Percentiles rank a stretch among this genome's conserved stretches.
phyloP scores from a whole-genome alignment of 2,113 vertebrate species.

The Zootoca vivipara region DNA sequence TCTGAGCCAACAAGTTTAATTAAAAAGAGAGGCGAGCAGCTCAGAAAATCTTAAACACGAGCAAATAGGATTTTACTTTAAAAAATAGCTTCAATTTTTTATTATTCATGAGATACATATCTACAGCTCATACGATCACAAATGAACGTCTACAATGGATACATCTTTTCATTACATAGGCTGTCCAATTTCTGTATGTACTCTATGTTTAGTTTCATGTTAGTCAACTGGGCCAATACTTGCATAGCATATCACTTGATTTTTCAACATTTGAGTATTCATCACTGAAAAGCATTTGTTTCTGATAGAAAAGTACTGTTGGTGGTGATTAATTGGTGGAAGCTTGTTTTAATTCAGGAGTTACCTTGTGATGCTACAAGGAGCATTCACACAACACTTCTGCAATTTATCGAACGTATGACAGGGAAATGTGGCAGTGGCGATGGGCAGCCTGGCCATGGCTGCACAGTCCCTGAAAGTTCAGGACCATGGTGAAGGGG shows the following conservation, averaged over 20 bases:
- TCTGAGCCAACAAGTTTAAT: constrained; percentile 14
- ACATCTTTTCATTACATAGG: not conserved
- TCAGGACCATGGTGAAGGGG: no score
- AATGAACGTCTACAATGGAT: not conserved
- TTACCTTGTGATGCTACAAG: no score
- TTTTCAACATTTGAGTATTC: not conserved
- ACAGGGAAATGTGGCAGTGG: no score
- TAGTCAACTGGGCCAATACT: not conserved
- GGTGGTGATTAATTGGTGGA: not conserved
- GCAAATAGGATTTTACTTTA: not conserved
- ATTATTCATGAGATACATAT: not conserved
- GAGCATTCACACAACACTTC: no score
- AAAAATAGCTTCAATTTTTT: not conserved
- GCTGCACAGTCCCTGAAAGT: no score
- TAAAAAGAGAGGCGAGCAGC: not conserved
- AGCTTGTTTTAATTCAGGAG: not conserved
- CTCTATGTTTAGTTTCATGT: no score
- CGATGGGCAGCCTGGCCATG: no score
- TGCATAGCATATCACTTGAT: not conserved
- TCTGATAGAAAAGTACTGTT: not conserved
- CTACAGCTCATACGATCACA: not conserved
- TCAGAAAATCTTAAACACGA: not conserved
- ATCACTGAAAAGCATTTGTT: no score
- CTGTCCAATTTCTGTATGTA: not conserved
- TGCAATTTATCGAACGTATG: no score